A percentile compares a stretch with the other conserved stretches of the same genome.
Conservation (phyloP, 37 sponge, comb jelly and placozoan species). For the Beroe ovata region DNA sequence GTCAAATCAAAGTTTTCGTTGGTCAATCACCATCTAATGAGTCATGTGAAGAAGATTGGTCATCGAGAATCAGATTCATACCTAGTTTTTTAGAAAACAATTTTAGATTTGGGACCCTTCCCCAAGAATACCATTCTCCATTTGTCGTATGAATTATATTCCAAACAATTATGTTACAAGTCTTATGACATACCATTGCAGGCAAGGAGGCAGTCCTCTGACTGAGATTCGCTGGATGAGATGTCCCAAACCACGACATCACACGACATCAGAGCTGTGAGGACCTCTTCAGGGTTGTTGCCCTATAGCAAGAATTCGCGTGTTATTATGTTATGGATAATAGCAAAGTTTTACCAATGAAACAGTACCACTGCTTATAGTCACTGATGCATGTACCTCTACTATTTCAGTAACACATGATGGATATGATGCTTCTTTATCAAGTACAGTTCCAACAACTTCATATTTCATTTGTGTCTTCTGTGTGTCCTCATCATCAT, state of each 20-base stretch:
- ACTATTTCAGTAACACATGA: constrained; percentile 75
- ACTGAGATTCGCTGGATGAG: constrained; percentile 66
- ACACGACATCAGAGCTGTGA: constrained; percentile 75
- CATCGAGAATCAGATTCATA: neutral
- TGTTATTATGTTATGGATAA: neutral
- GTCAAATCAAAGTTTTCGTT: too few relatives aligned
- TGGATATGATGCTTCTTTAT: constrained; percentile 69
- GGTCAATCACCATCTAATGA: too few relatives aligned
- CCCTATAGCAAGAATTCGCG: constrained; percentile 9
- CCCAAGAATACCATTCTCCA: too few relatives aligned
- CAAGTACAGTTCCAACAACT: constrained; percentile 78
- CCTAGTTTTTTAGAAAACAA: too few relatives aligned
- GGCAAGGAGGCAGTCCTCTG: constrained; percentile 80
- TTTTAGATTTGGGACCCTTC: too few relatives aligned
- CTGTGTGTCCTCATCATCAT: constrained; percentile 68
- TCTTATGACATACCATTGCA: constrained; percentile 75
- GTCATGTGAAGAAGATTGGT: too few relatives aligned
- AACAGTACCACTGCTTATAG: too few relatives aligned
- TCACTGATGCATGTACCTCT: too few relatives aligned
- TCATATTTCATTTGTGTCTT: constrained; percentile 70
- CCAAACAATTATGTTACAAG: too few relatives aligned
- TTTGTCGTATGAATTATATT: too few relatives aligned
- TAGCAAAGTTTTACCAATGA: too few relatives aligned
- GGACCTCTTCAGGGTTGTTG: constrained; percentile 69
- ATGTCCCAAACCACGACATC: constrained; percentile 89